Evolutionary conservation across 1,140 invertebrate genomes (phyloP), one percentile per base, ranked within the genome.

Genomic region (Drosophila subobscura): DNA sequence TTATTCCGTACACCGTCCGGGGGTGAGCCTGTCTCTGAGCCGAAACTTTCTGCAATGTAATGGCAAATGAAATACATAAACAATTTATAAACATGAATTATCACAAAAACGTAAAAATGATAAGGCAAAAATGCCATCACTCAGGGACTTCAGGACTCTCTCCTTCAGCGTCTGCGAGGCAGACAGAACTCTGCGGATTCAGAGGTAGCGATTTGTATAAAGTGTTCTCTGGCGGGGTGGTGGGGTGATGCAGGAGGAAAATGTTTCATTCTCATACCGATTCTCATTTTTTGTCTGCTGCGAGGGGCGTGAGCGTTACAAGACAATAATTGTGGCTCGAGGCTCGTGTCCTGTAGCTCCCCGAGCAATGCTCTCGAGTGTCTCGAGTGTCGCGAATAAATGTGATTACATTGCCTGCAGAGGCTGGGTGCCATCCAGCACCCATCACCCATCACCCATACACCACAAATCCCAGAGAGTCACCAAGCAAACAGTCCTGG

Each of bases 31-130:
- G 55, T 33, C 25, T 12, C 23, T 14, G 46, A 10, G 47, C 22
- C 8, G 1, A 44, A 37, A 44, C 47, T 72, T 80, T 85, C 25
- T 86, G 81, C 81, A 49, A 25, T 66, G 81, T 86, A 86, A 80
- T 53, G 81, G 77, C 61, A 85, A 86, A 85, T 80, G 81, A 73
- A 80, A 85, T 51, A 67, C 68, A 85, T 86, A 73, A 85, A 85
- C 81, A 85, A 85, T 86, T 85, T 85, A 86, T 86, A 80, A 85
- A 80, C 57, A 66, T 86, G 80, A 84, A 79, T 85, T 85, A 84
- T 79, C 57, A 84, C 63, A 85, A 78, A 83, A 85, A 85, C 64
- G 73, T 77, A 77, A 67, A 77, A 77, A 86, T 86, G 77, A 86
- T 86, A 77, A 77, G 72, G 64, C 65, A 70, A 60, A 77, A 80